Percentiles rank a stretch among this genome's conserved stretches.
Conservation (phyloP, 2,888 invertebrate genomes). For the Pollenia labialis region DNA sequence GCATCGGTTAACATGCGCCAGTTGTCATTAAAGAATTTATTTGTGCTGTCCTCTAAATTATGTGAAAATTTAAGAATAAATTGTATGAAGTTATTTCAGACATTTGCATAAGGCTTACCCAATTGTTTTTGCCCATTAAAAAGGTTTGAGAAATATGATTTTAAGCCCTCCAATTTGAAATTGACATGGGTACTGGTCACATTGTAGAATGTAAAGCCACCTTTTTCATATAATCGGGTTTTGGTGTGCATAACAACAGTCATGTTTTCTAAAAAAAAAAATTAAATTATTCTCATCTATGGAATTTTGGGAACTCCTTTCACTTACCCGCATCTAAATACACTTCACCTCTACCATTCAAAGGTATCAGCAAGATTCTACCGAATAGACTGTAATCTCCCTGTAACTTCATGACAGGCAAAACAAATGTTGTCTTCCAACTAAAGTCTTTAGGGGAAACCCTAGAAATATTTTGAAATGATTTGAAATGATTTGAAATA, state of each 20-base stretch:
- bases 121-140: conserved; percentile 90
- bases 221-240: conserved; percentile 87
- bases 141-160: conserved; percentile 88
- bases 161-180: conserved; percentile 88
- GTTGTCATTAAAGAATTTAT: conserved; percentile 89
- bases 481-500: neutral
- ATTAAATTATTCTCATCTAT: neutral
- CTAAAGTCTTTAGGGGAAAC: conserved; percentile 89
- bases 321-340: conserved; percentile 89
- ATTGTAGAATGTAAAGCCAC: conserved; percentile 88
- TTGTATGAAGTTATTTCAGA: too few species aligned
- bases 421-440: conserved; percentile 88
- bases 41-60: conserved; percentile 89
- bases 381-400: conserved; percentile 89
- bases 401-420: conserved; percentile 88
- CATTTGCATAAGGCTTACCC: conserved; percentile 84
- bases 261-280: conserved; percentile 86
- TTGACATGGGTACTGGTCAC: conserved; percentile 88
- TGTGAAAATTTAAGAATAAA: neutral
- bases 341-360: conserved; percentile 88
- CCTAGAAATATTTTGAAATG: conserved; percentile 80
- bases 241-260: conserved; percentile 88
- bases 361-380: conserved; percentile 88
- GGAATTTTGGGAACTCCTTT: neutral
- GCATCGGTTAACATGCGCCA: conserved; percentile 90